Base-by-base conservation (phyloP, 2,888 invertebrate genomes). In the Cosmia trapezina region DNA sequence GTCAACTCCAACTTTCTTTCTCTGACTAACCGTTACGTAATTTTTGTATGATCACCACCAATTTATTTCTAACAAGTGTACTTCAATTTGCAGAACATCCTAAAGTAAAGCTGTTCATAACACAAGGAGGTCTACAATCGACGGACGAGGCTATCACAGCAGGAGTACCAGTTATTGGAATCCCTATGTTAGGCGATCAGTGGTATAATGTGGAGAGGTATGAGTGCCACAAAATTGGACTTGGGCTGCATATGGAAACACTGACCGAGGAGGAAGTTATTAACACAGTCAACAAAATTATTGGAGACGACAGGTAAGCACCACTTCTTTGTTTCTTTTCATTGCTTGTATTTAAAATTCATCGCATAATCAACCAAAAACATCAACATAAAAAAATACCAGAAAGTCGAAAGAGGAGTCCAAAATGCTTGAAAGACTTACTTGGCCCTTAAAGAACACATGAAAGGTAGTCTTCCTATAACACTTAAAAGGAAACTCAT, bases 61-160 rank as follows among this genome's bases (percentile, higher is more conserved):
- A n/a, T 7, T 49, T 51, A 4, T 45, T 43, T 14, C 8, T 37
- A 0, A 28, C 28, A 2, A 14, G 19, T 41, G 3, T 12, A 17
- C 64, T 43, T 22, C 7, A 9, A 43, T 54, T 89, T 87, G 17
- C 81, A 93, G 93, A 61, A n/a, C 96, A 96, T 85, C 92, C 93
- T 8, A 96, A 96, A 67, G 72, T 96, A 0, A 96, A 95, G 81
- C 22, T 90, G 2, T 91, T 91, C 60, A 90, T 96, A 43, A 94
- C 93, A 2, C 95, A 96, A 89, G 94, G 93, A 47, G 95, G 95
- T 19, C 74, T 94, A 0, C 94, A 95, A 75, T 95, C 95, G 0
- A 89, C 28, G 28, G 47, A 17, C 47, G 47, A 47, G 47, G 47
- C 47, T 0, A 47, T 17, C 17, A 47, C 47, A 17, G 14, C 47